Evolutionary conservation across 2,797 vertebrate species (phyloP), one percentile per base, ranked within the genome.

Genomic region (Chelonia mydas): DNA sequence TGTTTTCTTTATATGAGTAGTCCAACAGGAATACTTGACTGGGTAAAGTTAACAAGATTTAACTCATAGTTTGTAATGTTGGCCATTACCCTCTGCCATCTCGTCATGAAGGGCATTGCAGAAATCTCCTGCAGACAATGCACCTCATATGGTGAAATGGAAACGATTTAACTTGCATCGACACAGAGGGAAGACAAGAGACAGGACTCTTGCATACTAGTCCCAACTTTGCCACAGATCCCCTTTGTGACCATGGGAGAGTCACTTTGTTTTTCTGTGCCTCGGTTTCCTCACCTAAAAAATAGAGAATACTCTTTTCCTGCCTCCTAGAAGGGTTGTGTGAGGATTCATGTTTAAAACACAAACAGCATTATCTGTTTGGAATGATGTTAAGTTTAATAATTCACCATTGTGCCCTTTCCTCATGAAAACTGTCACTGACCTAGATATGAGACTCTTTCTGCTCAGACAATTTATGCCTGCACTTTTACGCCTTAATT

Each of bases 401-500:
- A 91, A 94, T 47, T 93, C 81, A 84, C 87, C 0, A 0, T 84
- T 86, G 92, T 79, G 74, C 83, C 31, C 51, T 91, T 96, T 61
- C 90, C 78, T 91, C 27, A 3, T 87, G 90, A n/a, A 81, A 87
- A 59, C 81, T 94, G 86, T 84, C 79, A 87, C 84, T 90, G 88
- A n/a, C 89, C 59, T 55, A 87, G 81, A 93, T 93, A 17, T 49
- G 21, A 94, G 81, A 91, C 49, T 92, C 84, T 96, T 87, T 54
- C 89, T 94, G 92, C 86, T 94, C 89, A 90, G 89, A 92, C 89
- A 92, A 86, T 50, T n/a, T 33, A 81, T 61, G 94, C 79, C 85
- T 1, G 13, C 68, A 28, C 81, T 1, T 31, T 90, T 89, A 31
- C 90, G 90, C 97, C 80, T 96, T 96, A 97, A 97, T 95, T 97